Evolutionary conservation across 2,888 invertebrate genomes (phyloP).

Genomic region (Dinocampus coccinellae): DNA sequence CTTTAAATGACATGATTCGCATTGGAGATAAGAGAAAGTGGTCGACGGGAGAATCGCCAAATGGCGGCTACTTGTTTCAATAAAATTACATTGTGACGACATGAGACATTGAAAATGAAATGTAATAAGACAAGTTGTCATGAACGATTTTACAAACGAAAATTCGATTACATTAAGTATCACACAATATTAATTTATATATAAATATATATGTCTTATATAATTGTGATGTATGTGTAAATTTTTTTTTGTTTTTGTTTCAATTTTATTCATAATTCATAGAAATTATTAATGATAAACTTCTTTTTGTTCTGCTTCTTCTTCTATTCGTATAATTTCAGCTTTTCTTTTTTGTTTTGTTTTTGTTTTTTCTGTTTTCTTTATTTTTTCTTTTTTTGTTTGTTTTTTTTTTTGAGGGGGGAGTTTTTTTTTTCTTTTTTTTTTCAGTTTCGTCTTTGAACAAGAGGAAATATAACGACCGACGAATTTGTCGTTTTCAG

Average conservation of each 20-base stretch:
- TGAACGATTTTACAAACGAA: conserved; percentile 18
- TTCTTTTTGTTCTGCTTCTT: too few relatives aligned
- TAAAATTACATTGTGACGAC: conserved; percentile 2
- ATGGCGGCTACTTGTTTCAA: conserved; percentile 28
- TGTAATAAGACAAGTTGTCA: conserved; percentile 26
- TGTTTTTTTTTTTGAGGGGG: neutral
- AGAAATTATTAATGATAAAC: too few relatives aligned
- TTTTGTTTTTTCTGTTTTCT: too few relatives aligned
- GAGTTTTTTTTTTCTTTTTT: neutral
- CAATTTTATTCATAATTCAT: too few relatives aligned
- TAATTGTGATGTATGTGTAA: neutral
- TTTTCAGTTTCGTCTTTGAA: conserved; percentile 14
- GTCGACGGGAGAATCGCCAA: conserved; percentile 39
- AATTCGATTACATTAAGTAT: conserved; percentile 24
- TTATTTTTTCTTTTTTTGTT: neutral
- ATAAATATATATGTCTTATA: neutral
- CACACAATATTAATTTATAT: neutral
- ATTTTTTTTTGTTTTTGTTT: neutral
- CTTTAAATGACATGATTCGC: conserved; percentile 42
- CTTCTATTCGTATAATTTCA: too few relatives aligned
- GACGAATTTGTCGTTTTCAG: conserved; percentile 41
- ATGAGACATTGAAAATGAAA: conserved; percentile 24
- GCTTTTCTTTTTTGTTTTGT: too few relatives aligned
- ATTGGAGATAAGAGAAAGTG: conserved; percentile 33
- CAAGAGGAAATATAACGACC: conserved; percentile 35